These are phyloP conservation scores for Carapus acus DNA, from an alignment of 2,797 vertebrate species.

Conservation along the genomic window DNA sequence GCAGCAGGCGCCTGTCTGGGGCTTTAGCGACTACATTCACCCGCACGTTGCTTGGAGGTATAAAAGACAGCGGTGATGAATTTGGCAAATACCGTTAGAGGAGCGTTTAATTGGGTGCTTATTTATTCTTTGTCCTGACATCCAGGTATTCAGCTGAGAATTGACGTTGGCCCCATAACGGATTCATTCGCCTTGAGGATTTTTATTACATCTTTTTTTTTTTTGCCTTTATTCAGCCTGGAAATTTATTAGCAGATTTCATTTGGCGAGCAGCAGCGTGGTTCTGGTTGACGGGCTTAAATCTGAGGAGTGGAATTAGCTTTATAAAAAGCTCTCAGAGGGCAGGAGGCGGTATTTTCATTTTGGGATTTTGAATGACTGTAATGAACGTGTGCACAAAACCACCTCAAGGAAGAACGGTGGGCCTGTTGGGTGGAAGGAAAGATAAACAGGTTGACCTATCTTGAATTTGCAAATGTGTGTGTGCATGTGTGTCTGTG, in stretches of 20 bases:
- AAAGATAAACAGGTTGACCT: conserved; percentile 27
- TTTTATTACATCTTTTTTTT: too few relatives aligned
- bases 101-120: conserved; percentile 33
- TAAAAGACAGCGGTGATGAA: conserved; percentile 41
- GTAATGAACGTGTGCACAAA: conserved; percentile 20
- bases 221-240: conserved; percentile 1
- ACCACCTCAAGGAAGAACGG: conserved; percentile 1
- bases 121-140: conserved; percentile 32
- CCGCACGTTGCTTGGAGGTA: conserved; percentile 20
- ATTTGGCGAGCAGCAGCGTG: conserved; percentile 19
- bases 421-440: conserved; percentile 11
- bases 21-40: neutral
- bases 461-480: conserved; percentile 33
- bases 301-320: conserved; percentile 3
- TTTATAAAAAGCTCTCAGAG: conserved; percentile 3
- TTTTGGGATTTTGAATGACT: conserved; percentile 18
- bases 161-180: conserved; percentile 26
- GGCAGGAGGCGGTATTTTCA: conserved; percentile 3
- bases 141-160: conserved; percentile 26
- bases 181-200: conserved; percentile 11
- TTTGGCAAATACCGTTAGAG: conserved; percentile 29
- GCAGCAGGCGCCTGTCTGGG: conserved; percentile 11
- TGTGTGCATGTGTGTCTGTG: conserved; percentile 5
- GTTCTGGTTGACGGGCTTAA: conserved; percentile 14
- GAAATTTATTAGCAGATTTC: conserved; percentile 24